A percentile compares a stretch with the other conserved stretches of the same genome.
Conservation (phyloP, 2,888 invertebrate species). For the Chironomus tentans region DNA sequence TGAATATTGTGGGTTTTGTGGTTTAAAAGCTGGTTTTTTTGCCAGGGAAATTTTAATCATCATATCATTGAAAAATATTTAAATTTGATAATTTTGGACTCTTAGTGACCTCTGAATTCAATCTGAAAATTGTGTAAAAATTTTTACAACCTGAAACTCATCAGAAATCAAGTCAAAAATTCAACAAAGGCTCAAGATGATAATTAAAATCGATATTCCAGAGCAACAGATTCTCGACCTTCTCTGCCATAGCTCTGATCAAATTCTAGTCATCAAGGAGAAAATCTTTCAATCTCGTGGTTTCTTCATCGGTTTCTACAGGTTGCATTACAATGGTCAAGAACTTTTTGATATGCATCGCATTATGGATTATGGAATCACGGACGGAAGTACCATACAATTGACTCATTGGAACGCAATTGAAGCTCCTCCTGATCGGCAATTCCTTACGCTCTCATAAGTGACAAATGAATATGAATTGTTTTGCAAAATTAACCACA, state of each 20-base stretch:
- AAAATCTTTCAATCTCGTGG: conserved; percentile 2
- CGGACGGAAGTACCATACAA: neutral
- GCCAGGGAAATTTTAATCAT: no score
- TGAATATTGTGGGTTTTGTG: no score
- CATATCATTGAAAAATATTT: no score
- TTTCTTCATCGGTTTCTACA: neutral
- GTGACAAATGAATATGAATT: neutral
- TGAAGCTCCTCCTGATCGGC: neutral
- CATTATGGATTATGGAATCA: neutral
- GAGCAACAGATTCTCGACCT: neutral
- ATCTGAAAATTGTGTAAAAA: neutral
- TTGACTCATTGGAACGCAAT: neutral
- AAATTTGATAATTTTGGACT: no score
- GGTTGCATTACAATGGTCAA: neutral
- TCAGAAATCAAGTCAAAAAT: neutral
- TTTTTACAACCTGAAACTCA: no score
- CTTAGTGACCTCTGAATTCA: neutral
- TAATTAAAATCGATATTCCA: neutral
- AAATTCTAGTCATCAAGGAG: neutral
- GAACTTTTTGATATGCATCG: neutral
- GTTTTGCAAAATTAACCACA: no score
- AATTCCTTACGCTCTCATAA: neutral
- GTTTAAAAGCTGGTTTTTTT: no score
- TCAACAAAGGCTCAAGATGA: neutral
- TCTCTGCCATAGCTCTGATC: neutral